These are phyloP conservation scores for Drosophila bipectinata DNA, from an alignment of 1,140 invertebrate genomes.

Conservation along the genomic window DNA sequence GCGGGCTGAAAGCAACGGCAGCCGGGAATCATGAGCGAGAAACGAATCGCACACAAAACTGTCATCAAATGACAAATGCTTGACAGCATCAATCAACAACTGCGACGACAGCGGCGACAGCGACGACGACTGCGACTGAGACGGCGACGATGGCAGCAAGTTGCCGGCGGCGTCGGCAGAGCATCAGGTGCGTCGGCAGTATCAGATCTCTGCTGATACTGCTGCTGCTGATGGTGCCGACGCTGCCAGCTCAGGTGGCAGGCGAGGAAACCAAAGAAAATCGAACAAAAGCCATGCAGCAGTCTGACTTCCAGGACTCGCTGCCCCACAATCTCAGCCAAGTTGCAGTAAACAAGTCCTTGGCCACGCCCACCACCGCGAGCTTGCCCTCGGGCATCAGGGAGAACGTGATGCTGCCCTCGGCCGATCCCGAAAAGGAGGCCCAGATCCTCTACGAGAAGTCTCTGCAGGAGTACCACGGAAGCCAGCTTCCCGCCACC, in stretches of 20 bases:
- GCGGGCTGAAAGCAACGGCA: conserved; percentile 26
- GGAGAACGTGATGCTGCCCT: conserved; percentile 79
- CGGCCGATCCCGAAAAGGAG: conserved; percentile 75
- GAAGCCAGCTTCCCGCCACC: conserved; percentile 35
- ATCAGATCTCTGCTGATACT: conserved; percentile 40
- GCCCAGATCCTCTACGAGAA: conserved; percentile 81
- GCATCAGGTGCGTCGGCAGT: conserved; percentile 19
- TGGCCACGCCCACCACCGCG: conserved; percentile 34
- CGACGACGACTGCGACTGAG: conserved; percentile 16
- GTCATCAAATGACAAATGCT: conserved; percentile 84
- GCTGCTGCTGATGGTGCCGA: conserved; percentile 36
- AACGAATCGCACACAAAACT: conserved; percentile 83
- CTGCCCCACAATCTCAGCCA: conserved; percentile 32
- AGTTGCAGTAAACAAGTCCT: conserved; percentile 45
- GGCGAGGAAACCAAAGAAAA: conserved; percentile 46
- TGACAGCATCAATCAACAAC: conserved; percentile 82
- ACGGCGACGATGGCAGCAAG: conserved; percentile 50
- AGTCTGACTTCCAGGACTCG: conserved; percentile 6
- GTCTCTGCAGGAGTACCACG: conserved; percentile 78
- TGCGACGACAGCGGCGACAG: conserved; percentile 40
- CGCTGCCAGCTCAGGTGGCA: conserved; percentile 56
- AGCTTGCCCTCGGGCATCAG: conserved; percentile 55
- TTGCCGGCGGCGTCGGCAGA: conserved; percentile 63
- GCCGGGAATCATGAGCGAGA: conserved; percentile 77
- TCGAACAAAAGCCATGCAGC: conserved; percentile 10